A percentile compares a stretch with the other conserved stretches of the same genome.
phyloP scores from a whole-genome alignment of 2,888 invertebrate genomes.

The Coleophora deauratella region DNA sequence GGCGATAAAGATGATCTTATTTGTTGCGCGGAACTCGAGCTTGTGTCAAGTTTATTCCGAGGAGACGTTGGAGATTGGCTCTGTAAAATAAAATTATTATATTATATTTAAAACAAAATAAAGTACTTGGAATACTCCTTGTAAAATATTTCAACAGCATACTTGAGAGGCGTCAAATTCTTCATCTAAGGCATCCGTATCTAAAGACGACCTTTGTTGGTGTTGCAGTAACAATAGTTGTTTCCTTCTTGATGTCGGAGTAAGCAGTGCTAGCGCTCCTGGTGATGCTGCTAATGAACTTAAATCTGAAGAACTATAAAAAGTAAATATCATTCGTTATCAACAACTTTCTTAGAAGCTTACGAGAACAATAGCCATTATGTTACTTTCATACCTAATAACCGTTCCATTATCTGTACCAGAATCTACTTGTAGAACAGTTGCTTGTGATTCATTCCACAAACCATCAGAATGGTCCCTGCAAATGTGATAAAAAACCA shows the following conservation, averaged over 20 bases:
- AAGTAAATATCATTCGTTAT: background rate
- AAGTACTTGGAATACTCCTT: no score
- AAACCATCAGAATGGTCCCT: slow-evolving; percentile 90
- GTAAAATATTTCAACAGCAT: slow-evolving; percentile 16
- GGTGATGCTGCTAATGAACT: slow-evolving; percentile 70
- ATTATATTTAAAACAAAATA: no score
- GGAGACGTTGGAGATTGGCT: slow-evolving; percentile 71
- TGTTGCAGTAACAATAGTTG: slow-evolving; percentile 85
- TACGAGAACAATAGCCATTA: no score
- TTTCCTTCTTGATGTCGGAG: slow-evolving; percentile 86
- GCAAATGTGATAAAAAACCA: no score
- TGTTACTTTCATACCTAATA: slow-evolving; percentile 42
- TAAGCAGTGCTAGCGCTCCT: slow-evolving; percentile 76
- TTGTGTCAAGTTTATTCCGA: slow-evolving; percentile 63
- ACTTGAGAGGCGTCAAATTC: slow-evolving; percentile 78
- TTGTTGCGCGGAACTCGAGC: slow-evolving; percentile 43
- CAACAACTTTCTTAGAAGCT: background rate
- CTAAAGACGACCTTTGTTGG: slow-evolving; percentile 89
- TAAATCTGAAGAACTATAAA: slow-evolving; percentile 59
- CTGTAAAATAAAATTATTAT: slow-evolving; percentile 37
- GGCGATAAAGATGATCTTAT: slow-evolving; percentile 57
- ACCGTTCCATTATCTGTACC: slow-evolving; percentile 78
- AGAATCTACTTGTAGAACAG: slow-evolving; percentile 84
- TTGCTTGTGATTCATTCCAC: slow-evolving; percentile 93
- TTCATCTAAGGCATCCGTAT: slow-evolving; percentile 86